These are phyloP conservation scores for Rhynchonycteris naso DNA, from an alignment of 2,797 vertebrate species.

Conservation along the genomic window DNA sequence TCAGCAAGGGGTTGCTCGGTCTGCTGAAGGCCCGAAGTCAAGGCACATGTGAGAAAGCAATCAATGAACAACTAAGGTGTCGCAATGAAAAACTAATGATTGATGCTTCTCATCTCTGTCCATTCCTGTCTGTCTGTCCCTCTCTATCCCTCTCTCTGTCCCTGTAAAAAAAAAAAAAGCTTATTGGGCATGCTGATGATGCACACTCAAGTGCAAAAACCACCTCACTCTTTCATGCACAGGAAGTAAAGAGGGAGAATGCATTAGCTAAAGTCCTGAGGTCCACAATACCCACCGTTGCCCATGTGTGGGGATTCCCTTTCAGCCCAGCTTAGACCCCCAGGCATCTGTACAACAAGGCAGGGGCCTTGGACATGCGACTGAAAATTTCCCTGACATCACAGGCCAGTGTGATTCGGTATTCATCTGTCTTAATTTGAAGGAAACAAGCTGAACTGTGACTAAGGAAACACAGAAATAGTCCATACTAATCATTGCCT, in stretches of 20 bases:
- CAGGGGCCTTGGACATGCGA: neutral
- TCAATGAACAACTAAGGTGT: no score
- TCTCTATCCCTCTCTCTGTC: no score
- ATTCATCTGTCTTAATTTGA: conserved; percentile 12
- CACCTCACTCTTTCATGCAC: fast-evolving
- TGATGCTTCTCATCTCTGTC: no score
- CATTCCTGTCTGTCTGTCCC: no score
- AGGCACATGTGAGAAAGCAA: no score
- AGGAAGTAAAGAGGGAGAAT: neutral
- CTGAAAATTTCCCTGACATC: neutral
- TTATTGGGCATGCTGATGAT: neutral
- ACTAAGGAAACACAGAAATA: conserved; percentile 62
- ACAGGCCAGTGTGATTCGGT: neutral
- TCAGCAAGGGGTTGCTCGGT: no score
- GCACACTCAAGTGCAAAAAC: neutral
- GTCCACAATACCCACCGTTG: neutral
- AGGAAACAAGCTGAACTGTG: conserved; percentile 45
- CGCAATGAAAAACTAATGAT: no score
- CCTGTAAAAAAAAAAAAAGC: no score
- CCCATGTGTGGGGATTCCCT: neutral
- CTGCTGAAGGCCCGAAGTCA: no score
- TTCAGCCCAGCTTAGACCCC: neutral
- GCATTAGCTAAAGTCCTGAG: neutral
- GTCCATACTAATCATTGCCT: conserved; percentile 70
- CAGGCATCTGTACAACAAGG: neutral